Evolutionary conservation across 2,888 invertebrate genomes (phyloP).

Genomic region (Eupelmus urozonus): DNA sequence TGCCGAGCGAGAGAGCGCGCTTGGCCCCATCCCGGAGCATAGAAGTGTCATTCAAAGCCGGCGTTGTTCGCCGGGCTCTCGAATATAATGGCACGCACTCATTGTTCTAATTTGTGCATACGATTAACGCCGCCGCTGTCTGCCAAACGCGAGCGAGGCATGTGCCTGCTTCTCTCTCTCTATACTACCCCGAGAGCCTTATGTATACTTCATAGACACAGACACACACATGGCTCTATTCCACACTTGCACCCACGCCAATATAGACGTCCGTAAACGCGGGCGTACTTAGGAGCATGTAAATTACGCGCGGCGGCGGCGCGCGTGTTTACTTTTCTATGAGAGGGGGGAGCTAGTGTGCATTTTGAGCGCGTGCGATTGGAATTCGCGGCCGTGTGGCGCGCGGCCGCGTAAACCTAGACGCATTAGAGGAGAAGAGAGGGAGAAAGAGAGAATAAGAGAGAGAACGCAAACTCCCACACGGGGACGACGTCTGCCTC

Average conservation of each 20-base stretch:
- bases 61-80: slow-evolving; percentile 67
- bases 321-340: slow-evolving; percentile 31
- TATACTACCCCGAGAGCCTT: not conserved
- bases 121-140: slow-evolving; percentile 73
- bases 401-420: slow-evolving; percentile 48
- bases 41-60: slow-evolving; percentile 71
- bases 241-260: not conserved
- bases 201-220: not conserved
- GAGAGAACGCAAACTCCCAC: slow-evolving; percentile 68
- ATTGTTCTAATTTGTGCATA: slow-evolving; percentile 77
- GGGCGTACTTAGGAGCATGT: slow-evolving; percentile 3
- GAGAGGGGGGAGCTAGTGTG: slow-evolving; percentile 48
- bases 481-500: slow-evolving; percentile 44
- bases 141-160: slow-evolving; percentile 63
- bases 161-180: slow-evolving; percentile 58
- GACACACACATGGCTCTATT: slow-evolving; percentile 6
- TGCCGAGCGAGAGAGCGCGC: slow-evolving; percentile 39
- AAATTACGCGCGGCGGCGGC: slow-evolving; percentile 7
- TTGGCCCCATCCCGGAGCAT: slow-evolving; percentile 64
- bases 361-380: slow-evolving; percentile 52
- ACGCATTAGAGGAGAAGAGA: slow-evolving; percentile 37
- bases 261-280: not conserved
- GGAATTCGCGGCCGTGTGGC: slow-evolving; percentile 31
- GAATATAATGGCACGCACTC: slow-evolving; percentile 74
- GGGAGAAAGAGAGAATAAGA: slow-evolving; percentile 41